These are phyloP conservation scores for Formica aserva DNA, from an alignment of 2,888 invertebrate species.

Conservation along the genomic window DNA sequence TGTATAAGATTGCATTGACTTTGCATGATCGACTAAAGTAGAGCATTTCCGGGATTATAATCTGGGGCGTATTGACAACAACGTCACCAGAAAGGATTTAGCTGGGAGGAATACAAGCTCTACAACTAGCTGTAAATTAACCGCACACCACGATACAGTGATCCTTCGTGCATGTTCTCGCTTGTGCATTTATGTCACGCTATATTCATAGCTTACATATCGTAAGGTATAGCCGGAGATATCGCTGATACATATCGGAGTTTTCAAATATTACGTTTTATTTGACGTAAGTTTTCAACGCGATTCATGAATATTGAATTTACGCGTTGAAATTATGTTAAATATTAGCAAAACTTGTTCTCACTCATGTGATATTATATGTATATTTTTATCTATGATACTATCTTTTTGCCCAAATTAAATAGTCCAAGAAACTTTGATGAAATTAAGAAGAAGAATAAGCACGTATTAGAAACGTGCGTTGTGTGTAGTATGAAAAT, in stretches of 20 bases:
- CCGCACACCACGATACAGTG: constrained; percentile 74
- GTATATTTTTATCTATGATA: background rate
- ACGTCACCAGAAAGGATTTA: constrained; percentile 58
- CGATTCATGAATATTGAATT: background rate
- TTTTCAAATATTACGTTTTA: background rate
- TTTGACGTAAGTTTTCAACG: background rate
- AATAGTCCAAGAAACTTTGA: background rate
- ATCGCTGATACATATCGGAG: constrained; percentile 40
- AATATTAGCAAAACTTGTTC: background rate
- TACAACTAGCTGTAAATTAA: constrained; percentile 82
- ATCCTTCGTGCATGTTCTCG: constrained; percentile 64
- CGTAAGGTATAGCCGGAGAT: constrained; percentile 59
- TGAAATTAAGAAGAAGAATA: background rate
- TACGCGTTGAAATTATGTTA: background rate
- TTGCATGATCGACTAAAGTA: constrained; percentile 46
- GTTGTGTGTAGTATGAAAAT: background rate
- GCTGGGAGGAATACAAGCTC: constrained; percentile 64
- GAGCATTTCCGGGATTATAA: constrained; percentile 71
- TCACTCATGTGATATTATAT: background rate
- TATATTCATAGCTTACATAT: constrained; percentile 57
- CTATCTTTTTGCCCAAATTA: background rate
- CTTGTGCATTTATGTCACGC: constrained; percentile 58
- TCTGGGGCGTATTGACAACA: constrained; percentile 69
- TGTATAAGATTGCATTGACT: constrained; percentile 27
- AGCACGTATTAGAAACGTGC: background rate